Percentiles rank a stretch among this genome's conserved stretches.
phyloP scores from a whole-genome alignment of 1,140 invertebrate species.

The Drosophila insularis region DNA sequence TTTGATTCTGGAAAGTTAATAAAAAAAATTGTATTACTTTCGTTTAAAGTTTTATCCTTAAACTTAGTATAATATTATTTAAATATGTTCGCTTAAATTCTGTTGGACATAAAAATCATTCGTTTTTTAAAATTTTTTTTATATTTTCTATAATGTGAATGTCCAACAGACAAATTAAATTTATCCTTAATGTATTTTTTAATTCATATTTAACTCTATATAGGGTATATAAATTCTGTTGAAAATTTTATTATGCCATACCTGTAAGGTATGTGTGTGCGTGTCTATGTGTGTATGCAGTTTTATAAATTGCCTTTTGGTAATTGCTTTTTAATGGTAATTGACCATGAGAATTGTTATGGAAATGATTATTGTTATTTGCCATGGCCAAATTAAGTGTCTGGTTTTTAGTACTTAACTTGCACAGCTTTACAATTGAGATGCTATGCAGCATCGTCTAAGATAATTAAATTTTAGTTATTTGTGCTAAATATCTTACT shows the following conservation, averaged over 20 bases:
- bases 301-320: constrained; percentile 16
- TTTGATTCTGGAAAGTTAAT: too few species aligned
- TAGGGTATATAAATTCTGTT: constrained; percentile 21
- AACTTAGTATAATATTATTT: too few species aligned
- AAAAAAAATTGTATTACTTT: too few species aligned
- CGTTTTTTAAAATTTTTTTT: too few species aligned
- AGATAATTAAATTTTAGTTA: background rate
- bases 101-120: too few species aligned
- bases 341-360: constrained; percentile 18
- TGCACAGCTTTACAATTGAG: background rate
- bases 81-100: too few species aligned
- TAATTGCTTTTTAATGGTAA: constrained; percentile 26
- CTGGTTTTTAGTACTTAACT: constrained; percentile 4
- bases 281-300: constrained; percentile 13
- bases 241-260: background rate
- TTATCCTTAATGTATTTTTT: too few species aligned
- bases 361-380: constrained; percentile 32
- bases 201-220: background rate
- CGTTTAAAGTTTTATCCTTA: too few species aligned
- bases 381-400: constrained; percentile 27
- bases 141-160: too few species aligned
- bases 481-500: background rate
- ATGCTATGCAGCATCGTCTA: background rate
- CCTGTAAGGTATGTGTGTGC: background rate
- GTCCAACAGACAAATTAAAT: too few species aligned